These are phyloP conservation scores for Atherinosoma microstoma DNA, from an alignment of 2,797 vertebrate genomes.

Conservation along the genomic window DNA sequence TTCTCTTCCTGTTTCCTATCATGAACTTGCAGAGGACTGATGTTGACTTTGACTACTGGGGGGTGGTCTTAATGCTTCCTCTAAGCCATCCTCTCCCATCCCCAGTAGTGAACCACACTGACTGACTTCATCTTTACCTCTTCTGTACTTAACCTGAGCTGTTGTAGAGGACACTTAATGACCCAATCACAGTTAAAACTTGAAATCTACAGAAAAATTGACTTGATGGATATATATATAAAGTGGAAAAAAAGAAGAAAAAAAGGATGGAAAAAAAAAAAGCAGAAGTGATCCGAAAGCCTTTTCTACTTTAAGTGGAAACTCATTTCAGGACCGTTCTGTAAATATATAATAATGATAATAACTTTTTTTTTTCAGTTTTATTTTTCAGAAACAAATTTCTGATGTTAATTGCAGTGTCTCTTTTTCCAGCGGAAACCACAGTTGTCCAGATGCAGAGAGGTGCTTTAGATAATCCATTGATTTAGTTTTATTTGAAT, in stretches of 20 bases:
- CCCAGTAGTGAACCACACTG: constrained; percentile 72
- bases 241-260: constrained; percentile 22
- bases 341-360: constrained; percentile 81
- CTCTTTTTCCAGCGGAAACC: constrained; percentile 80
- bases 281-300: constrained; percentile 84
- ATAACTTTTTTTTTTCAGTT: constrained; percentile 50
- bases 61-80: constrained; percentile 83
- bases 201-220: constrained; percentile 83
- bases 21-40: constrained; percentile 58
- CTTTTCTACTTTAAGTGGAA: constrained; percentile 87
- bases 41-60: constrained; percentile 76
- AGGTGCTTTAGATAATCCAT: constrained; percentile 91
- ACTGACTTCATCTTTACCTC: constrained; percentile 78
- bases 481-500: constrained; percentile 90
- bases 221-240: constrained; percentile 81
- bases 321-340: constrained; percentile 86
- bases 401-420: constrained; percentile 84
- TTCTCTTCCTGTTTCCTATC: constrained; percentile 70
- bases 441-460: constrained; percentile 86
- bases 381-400: constrained; percentile 81
- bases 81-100: constrained; percentile 79
- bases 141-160: constrained; percentile 74
- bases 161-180: constrained; percentile 76
- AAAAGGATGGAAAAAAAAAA: constrained; percentile 23
- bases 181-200: constrained; percentile 84